These are phyloP conservation scores for Netelia fuscicornis DNA, from an alignment of 2,888 invertebrate genomes.

Conservation along the genomic window DNA sequence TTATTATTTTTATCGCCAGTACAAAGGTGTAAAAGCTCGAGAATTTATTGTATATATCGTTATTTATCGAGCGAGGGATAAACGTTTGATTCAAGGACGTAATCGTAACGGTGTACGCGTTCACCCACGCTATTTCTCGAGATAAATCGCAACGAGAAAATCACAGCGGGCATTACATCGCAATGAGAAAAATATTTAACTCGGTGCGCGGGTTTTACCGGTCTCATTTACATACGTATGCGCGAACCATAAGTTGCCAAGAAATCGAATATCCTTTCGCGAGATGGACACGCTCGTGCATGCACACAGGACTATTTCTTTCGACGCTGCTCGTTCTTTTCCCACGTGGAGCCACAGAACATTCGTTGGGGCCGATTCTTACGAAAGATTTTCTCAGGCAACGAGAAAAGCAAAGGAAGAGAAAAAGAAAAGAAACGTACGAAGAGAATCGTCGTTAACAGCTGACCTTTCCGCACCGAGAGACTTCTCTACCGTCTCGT, in stretches of 20 bases:
- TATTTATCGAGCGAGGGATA: no score
- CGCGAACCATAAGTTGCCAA: not conserved
- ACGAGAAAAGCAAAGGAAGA: constrained; percentile 9
- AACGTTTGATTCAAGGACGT: no score
- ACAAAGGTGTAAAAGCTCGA: no score
- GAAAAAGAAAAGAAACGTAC: not conserved
- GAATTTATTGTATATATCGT: no score
- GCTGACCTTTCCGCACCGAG: constrained; percentile 60
- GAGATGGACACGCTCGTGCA: not conserved
- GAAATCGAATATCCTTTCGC: constrained; percentile 20
- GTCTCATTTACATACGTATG: constrained; percentile 52
- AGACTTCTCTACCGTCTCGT: constrained; percentile 35
- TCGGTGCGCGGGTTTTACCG: constrained; percentile 40
- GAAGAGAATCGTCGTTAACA: constrained; percentile 51
- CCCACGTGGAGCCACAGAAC: constrained; percentile 37
- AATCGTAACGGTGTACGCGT: no score
- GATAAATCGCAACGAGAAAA: no score
- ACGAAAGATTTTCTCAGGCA: constrained; percentile 53
- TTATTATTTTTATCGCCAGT: not conserved
- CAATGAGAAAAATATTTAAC: no score
- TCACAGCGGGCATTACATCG: no score
- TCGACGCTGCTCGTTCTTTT: constrained; percentile 39
- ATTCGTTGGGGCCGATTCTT: not conserved
- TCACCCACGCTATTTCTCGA: no score
- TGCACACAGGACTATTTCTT: constrained; percentile 26